Base-by-base conservation (phyloP, 2,888 invertebrate species). In the Latrodectus hesperus region DNA sequence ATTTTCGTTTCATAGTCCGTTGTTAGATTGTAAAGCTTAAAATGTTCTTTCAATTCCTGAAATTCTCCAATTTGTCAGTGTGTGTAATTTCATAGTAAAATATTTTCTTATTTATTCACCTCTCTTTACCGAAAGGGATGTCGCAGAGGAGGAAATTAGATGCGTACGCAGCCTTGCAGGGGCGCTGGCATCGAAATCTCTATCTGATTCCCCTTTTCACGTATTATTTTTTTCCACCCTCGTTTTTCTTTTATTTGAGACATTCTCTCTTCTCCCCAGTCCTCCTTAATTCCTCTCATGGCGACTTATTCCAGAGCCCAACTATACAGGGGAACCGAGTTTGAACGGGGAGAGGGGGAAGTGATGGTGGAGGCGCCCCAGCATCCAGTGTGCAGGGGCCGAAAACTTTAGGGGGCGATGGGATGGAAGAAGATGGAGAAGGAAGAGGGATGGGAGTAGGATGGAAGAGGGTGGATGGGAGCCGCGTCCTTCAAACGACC, bases 401-500 rank as follows among this genome's bases (percentile, higher is more conserved):
- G 82, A 75, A 53, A 75, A 53, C 65, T 64, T 81, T 26, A 52
- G 77, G 65, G 76, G 12, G 73, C 16, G 55, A 65, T 64, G 78
- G 71, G 78, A 72, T 75, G 82, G 77, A 53, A 60, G 64, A 67
- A 71, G 76, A 51, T 17, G 74, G 74, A 65, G 52, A 22, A 16
- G 70, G 70, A 26, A 68, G 77, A 51, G 38, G 67, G 26, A 22
- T 2, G 65, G 22, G 55, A 52, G 26, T 14, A 26, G 22, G 16
- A 38, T n/a, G 10, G 77, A 49, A 16, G 72, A 80, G 70, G 51
- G 83, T 73, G 51, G 26, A 22, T 16, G 26, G 75, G 65, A 65
- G 72, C 77, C 77, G 78, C 86, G 86, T 86, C 86, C 86, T 86
- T 86, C 86, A 86, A 86, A 86, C 86, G 86, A 86, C 86, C 86